These are phyloP conservation scores for Andrena cerasifolii DNA, from an alignment of 1,140 invertebrate species.

Conservation along the genomic window DNA sequence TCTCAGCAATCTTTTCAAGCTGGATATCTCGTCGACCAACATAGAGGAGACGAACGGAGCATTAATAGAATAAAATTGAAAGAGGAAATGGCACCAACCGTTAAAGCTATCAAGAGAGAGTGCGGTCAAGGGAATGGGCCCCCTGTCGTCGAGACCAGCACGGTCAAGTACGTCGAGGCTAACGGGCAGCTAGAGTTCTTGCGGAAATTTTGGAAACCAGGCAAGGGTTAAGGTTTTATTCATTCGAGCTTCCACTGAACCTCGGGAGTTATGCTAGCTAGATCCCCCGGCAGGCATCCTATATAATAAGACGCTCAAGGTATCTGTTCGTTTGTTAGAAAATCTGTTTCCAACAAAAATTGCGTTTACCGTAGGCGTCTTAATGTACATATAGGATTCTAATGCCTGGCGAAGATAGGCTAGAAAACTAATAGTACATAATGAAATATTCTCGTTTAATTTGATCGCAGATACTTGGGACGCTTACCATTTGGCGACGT, in stretches of 20 bases:
- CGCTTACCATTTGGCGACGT: conserved; percentile 11
- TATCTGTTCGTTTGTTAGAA: no score
- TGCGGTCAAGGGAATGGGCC: conserved; percentile 43
- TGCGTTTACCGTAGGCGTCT: no score
- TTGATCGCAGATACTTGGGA: conserved; percentile 30
- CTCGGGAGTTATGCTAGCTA: no score
- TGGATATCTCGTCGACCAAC: conserved; percentile 58
- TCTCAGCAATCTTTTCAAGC: conserved; percentile 66
- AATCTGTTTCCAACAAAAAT: no score
- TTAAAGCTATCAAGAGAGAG: conserved; percentile 53
- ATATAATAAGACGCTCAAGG: no score
- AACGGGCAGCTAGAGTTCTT: conserved; percentile 60
- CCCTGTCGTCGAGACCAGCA: conserved; percentile 24
- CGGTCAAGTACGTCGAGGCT: conserved; percentile 63
- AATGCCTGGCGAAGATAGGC: no score
- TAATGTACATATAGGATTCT: no score
- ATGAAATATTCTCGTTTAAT: background rate
- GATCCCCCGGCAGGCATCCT: background rate
- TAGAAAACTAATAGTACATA: background rate
- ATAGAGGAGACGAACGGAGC: conserved; percentile 58
- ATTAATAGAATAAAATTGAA: conserved; percentile 70
- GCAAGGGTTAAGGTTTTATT: conserved; percentile 21
- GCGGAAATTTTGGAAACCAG: conserved; percentile 29
- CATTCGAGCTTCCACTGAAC: no score
- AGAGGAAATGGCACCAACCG: conserved; percentile 62